Conservation (phyloP, 2,888 invertebrate genomes). For the Chalcosyrphus nemorum region DNA sequence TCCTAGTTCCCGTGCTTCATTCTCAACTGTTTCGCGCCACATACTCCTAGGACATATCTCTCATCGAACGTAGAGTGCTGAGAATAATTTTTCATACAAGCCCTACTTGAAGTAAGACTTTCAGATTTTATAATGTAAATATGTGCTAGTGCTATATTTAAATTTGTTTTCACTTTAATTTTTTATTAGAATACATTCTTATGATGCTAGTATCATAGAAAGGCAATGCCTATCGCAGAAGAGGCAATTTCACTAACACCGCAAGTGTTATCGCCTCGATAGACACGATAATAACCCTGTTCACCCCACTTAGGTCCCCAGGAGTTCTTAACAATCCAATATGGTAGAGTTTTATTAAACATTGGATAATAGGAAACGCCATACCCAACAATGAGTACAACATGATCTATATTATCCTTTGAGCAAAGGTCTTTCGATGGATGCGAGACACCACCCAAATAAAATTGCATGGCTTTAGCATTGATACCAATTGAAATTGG, state of each 20-base stretch:
- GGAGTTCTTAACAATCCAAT: slow-evolving; percentile 97
- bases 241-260: slow-evolving; percentile 96
- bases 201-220: slow-evolving; percentile 83
- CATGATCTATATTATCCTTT: slow-evolving; percentile 92
- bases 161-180: too few species aligned
- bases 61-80: too few species aligned
- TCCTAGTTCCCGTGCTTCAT: too few species aligned
- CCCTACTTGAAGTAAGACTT: too few species aligned
- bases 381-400: slow-evolving; percentile 97
- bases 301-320: slow-evolving; percentile 97
- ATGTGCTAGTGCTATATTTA: too few species aligned
- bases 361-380: slow-evolving; percentile 90
- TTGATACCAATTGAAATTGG: slow-evolving; percentile 98
- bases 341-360: slow-evolving; percentile 91
- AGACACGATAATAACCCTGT: slow-evolving; percentile 96
- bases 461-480: slow-evolving; percentile 98
- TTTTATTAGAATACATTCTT: too few species aligned
- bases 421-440: slow-evolving; percentile 92
- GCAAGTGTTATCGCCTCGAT: slow-evolving; percentile 95
- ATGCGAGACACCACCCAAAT: slow-evolving; percentile 96
- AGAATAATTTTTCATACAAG: too few species aligned
- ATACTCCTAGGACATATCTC: too few species aligned
- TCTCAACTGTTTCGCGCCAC: too few species aligned
- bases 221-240: too few species aligned
- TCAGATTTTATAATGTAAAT: too few species aligned